Evolutionary conservation across 1,140 invertebrate species (phyloP), one percentile per base, ranked within the genome.

Genomic region (Panagrolaimus sp.): DNA sequence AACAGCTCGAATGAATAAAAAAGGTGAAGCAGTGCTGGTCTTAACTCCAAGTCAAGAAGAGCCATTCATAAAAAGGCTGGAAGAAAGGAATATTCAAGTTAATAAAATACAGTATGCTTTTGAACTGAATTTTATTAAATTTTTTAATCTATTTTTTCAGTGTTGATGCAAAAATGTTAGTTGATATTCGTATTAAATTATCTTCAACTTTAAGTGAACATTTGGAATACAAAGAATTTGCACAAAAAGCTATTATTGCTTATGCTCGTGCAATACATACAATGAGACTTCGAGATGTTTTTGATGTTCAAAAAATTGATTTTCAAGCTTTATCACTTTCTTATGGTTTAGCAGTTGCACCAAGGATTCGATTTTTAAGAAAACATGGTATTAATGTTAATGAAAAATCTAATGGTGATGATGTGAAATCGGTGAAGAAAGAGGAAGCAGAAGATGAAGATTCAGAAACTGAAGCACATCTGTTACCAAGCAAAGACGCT

Each of bases 1-100:
- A 71, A 98, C 94, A 11, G 96, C 95, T 0, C 85, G 93, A 72
- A 84, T 77, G 70, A 64, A 75, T 42, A 72, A 69, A 16, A 74
- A 76, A 25, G 79, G 79, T 9, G 64, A 78, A 51, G 78, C 81
- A 4, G 65, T 79, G 5, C 75, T 81, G 14, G 72, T 81, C 45
- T 68, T 81, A 8, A 82, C 78, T 23, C 71, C 72, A 7, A 61
- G 14, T 27, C 79, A 81, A 65, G 81, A 80, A 73, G 25, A 66
- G 57, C 47, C 31, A 5, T 83, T 83, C 57, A 16, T 80, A 5
- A 46, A 69, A 43, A 46, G 67, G 66, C 62, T 82, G 27, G 66
- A 48, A 1, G 31, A 13, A 8, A 47, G 69, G 9, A 74, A 79
- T 51, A 73, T 81, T 63, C 73, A 75, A 14, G 68, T 83, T 20